These are phyloP conservation scores for Athripsodes cinereus DNA, from an alignment of 2,888 invertebrate species.

Conservation along the genomic window DNA sequence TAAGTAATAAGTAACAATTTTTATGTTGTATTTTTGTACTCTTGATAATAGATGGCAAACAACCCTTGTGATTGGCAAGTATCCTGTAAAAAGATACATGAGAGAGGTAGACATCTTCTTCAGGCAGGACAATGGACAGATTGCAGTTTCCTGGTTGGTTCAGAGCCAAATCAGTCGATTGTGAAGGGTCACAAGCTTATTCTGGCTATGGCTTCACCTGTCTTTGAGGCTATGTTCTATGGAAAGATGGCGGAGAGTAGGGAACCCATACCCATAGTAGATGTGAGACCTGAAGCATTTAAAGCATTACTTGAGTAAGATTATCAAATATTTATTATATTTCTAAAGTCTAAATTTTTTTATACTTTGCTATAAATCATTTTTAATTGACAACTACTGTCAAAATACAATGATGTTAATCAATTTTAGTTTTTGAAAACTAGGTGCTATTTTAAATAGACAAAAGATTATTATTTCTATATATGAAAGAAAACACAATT, in stretches of 20 bases:
- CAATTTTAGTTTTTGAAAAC: no score
- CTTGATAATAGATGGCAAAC: conserved; percentile 49
- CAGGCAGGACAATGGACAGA: conserved; percentile 79
- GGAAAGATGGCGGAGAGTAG: conserved; percentile 76
- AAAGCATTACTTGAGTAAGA: conserved; percentile 71
- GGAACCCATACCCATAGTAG: conserved; percentile 71
- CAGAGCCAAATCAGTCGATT: conserved; percentile 67
- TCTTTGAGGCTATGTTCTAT: conserved; percentile 84
- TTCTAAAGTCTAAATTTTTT: no score
- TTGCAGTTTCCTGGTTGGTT: conserved; percentile 75
- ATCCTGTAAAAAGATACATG: conserved; percentile 61
- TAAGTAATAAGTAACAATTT: no score
- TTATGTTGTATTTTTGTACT: no score
- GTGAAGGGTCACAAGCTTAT: conserved; percentile 73
- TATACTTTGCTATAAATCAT: no score
- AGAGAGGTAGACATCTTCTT: conserved; percentile 68
- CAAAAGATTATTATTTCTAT: no score
- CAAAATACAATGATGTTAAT: no score
- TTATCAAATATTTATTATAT: conserved; percentile 24
- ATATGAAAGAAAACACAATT: no score
- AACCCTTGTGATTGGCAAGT: conserved; percentile 71
- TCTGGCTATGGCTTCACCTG: conserved; percentile 81
- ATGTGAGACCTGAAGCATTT: conserved; percentile 83
- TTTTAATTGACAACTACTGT: no score
- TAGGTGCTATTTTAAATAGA: no score